A percentile compares a stretch with the other conserved stretches of the same genome.
These are phyloP conservation scores for Hypsopygia costalis DNA, from an alignment of 2,888 invertebrate species.

Conservation along the genomic window DNA sequence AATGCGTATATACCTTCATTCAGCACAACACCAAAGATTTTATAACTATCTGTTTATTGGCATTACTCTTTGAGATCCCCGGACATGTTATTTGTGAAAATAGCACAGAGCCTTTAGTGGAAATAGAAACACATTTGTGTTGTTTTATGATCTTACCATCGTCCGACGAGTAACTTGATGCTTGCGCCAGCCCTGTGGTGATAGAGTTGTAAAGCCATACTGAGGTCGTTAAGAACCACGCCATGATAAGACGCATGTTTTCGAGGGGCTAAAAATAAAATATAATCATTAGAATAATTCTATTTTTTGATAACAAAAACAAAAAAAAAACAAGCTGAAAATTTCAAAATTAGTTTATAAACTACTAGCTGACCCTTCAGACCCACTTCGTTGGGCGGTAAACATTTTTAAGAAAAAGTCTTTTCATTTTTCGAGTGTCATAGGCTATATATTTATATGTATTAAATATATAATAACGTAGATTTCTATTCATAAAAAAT, in stretches of 20 bases:
- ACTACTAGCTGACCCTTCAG: too few species aligned
- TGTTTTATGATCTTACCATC: conserved; percentile 49
- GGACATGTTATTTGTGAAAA: not conserved
- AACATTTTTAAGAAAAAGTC: too few species aligned
- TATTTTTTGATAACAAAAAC: too few species aligned
- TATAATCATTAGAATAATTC: too few species aligned
- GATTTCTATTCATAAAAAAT: too few species aligned
- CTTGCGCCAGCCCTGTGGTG: conserved; percentile 67
- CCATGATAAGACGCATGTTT: conserved; percentile 76
- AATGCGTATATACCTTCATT: conserved; percentile 26
- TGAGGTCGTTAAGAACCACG: conserved; percentile 80
- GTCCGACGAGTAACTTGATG: conserved; percentile 65
- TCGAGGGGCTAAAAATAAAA: conserved; percentile 75
- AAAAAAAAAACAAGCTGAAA: too few species aligned
- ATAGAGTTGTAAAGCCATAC: conserved; percentile 81
- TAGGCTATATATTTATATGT: too few species aligned
- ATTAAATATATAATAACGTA: too few species aligned
- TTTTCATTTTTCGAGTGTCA: too few species aligned
- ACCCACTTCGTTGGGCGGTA: too few species aligned
- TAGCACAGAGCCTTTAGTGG: conserved; percentile 3
- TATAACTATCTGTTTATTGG: conserved; percentile 10
- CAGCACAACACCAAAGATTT: conserved; percentile 24
- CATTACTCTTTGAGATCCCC: conserved; percentile 8
- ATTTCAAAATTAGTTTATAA: too few species aligned
- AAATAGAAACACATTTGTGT: not conserved